phyloP scores from a whole-genome alignment of 1,140 invertebrate species.

The Meloidogyne floridensis region DNA sequence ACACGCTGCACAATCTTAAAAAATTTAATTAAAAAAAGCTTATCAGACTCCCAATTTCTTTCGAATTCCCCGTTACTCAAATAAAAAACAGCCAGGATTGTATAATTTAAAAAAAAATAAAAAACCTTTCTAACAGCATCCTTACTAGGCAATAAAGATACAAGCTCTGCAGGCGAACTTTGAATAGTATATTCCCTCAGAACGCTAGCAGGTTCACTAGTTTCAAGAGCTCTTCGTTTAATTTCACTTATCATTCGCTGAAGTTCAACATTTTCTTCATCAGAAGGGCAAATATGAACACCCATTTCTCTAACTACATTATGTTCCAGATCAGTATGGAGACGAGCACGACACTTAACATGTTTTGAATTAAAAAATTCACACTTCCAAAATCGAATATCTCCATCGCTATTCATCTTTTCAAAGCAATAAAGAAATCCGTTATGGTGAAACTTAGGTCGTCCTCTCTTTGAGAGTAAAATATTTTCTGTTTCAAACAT shows the following conservation, averaged over 20 bases:
- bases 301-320: constrained; percentile 12
- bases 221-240: constrained; percentile 6
- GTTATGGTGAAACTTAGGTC: neutral
- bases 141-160: neutral
- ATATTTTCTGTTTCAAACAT: neutral
- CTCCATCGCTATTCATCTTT: neutral
- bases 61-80: no score
- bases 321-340: constrained; percentile 14
- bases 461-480: neutral
- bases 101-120: neutral
- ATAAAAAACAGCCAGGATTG: no score
- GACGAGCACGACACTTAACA: constrained; percentile 12
- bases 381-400: neutral
- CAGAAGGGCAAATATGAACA: constrained; percentile 12
- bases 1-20: constrained; percentile 8
- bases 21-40: neutral
- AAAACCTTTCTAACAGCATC: neutral
- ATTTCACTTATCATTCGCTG: constrained; percentile 14
- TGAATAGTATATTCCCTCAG: neutral
- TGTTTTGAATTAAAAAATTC: constrained; percentile 4
- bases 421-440: constrained; percentile 2
- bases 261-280: constrained; percentile 7
- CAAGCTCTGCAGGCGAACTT: constrained; percentile 6
- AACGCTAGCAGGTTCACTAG: constrained; percentile 9
- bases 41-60: no score